Percentiles rank a stretch among this genome's conserved stretches.
Evolutionary conservation across 1,140 invertebrate genomes (phyloP).

Genomic region (Acromyrmex echinatior): DNA sequence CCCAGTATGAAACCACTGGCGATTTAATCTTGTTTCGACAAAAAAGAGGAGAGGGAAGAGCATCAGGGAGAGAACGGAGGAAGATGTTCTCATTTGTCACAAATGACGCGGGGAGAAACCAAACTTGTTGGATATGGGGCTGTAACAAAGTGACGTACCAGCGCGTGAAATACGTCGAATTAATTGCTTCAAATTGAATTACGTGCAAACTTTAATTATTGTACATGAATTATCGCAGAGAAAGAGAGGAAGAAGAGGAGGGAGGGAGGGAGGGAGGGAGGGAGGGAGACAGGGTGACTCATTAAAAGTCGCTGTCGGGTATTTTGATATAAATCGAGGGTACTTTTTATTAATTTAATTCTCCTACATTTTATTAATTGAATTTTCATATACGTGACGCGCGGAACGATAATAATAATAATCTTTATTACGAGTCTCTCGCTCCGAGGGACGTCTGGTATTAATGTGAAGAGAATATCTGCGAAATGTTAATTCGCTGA

Average conservation of each 20-base stretch:
- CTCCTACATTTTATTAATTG: slow-evolving; percentile 25
- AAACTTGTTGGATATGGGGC: not conserved
- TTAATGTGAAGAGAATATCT: slow-evolving; percentile 26
- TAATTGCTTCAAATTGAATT: slow-evolving; percentile 19
- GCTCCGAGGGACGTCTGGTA: not conserved
- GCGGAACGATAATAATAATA: slow-evolving; percentile 33
- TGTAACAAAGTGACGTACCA: slow-evolving; percentile 18
- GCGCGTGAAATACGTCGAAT: slow-evolving; percentile 4
- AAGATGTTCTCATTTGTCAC: slow-evolving; percentile 29
- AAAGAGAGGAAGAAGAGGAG: not conserved
- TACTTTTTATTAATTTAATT: slow-evolving; percentile 16
- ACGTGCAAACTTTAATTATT: slow-evolving; percentile 21
- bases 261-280: not conserved
- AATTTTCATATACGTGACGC: not conserved
- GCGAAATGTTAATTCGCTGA: slow-evolving; percentile 49
- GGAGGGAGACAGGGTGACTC: not conserved
- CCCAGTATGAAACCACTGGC: not conserved
- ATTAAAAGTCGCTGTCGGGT: not conserved
- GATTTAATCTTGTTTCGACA: slow-evolving; percentile 13
- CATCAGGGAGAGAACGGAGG: not conserved
- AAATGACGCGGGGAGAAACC: slow-evolving; percentile 24
- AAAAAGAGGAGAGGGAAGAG: not conserved
- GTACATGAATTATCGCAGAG: slow-evolving; percentile 5
- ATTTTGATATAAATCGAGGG: slow-evolving; percentile 14
- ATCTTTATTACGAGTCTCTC: slow-evolving; percentile 42